These are phyloP conservation scores for Littorina saxatilis DNA, from an alignment of 1,140 invertebrate genomes.

Conservation along the genomic window DNA sequence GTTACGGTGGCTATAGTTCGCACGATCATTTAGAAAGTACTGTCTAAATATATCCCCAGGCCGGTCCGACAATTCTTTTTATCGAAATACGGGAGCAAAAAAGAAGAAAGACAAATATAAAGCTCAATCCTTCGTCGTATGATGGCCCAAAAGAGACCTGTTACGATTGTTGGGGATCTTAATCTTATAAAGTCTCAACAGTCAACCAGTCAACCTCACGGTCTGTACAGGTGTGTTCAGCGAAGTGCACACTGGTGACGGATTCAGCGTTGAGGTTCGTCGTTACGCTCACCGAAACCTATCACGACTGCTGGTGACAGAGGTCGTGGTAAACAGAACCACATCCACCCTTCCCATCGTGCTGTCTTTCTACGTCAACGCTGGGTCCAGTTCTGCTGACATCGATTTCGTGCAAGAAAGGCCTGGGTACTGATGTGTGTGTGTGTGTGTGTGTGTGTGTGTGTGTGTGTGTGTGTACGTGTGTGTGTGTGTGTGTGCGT, in stretches of 20 bases:
- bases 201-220: no score
- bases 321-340: conserved; percentile 50
- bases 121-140: no score
- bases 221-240: conserved; percentile 62
- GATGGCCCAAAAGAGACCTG: no score
- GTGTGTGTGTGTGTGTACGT: background rate
- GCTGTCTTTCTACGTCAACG: conserved; percentile 45
- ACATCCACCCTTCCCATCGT: conserved; percentile 29
- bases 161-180: no score
- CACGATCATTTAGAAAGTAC: no score
- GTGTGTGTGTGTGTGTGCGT: background rate
- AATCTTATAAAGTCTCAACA: no score
- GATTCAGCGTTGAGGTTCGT: conserved; percentile 50
- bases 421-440: background rate
- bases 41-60: no score
- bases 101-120: no score
- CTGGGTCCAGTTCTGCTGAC: conserved; percentile 43
- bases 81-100: no score
- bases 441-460: no score
- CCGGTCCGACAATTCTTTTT: no score
- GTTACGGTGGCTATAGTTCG: no score
- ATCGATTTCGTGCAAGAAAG: conserved; percentile 30
- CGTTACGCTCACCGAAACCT: conserved; percentile 66
- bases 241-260: conserved; percentile 48
- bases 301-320: conserved; percentile 59